Conservation (phyloP, 2,797 vertebrate genomes). For the Micromesistius poutassou region DNA sequence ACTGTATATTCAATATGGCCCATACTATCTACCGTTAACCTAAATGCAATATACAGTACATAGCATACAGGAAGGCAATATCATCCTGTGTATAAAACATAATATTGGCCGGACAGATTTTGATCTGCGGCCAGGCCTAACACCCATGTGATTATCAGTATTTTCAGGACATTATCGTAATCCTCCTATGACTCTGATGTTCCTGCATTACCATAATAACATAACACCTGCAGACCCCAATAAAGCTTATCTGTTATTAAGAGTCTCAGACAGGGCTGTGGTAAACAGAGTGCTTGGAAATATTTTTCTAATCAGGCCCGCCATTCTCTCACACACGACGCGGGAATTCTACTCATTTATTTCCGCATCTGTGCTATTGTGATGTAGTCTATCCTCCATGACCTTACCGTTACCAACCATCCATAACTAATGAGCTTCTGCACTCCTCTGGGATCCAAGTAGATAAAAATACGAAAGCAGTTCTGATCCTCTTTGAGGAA, state of each 20-base stretch:
- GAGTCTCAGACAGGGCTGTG: constrained; percentile 54
- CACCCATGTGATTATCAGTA: background rate
- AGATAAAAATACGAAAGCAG: background rate
- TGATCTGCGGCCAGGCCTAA: background rate
- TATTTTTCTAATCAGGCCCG: constrained; percentile 40
- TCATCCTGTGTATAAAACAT: background rate
- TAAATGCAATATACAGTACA: background rate
- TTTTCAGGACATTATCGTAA: background rate
- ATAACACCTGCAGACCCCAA: background rate
- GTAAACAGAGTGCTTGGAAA: constrained; percentile 26
- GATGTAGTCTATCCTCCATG: background rate
- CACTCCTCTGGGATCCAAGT: background rate
- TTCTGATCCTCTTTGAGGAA: background rate
- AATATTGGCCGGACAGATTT: background rate
- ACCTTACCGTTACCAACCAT: background rate
- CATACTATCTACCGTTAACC: background rate
- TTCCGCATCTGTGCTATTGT: background rate
- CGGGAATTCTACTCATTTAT: constrained; percentile 21
- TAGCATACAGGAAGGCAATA: background rate
- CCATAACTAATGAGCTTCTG: background rate
- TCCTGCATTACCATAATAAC: constrained; percentile 52
- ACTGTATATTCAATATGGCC: background rate
- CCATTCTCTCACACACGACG: constrained; percentile 32
- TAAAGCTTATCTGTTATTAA: constrained; percentile 47
- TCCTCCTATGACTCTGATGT: constrained; percentile 25